Evolutionary conservation across 2,797 vertebrate species (phyloP).

Genomic region (Pygocentrus nattereri): DNA sequence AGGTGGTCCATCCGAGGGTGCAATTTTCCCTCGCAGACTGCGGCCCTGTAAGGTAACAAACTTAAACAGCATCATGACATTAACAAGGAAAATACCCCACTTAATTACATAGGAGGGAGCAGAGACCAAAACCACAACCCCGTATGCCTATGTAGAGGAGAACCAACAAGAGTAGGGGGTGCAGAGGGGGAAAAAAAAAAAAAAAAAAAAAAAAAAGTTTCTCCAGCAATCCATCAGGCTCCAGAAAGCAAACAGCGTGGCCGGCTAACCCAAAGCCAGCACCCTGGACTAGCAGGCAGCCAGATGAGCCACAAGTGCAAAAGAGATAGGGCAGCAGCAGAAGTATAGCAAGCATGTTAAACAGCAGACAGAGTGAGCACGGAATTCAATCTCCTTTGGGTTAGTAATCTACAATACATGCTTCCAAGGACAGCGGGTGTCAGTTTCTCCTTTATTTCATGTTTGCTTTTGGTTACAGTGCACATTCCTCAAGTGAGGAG

Average conservation of each 20-base stretch:
- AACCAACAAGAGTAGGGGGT: conserved; percentile 27
- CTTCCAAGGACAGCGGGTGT: conserved; percentile 58
- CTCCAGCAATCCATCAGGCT: conserved; percentile 67
- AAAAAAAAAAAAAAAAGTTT: conserved; percentile 48
- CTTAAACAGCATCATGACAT: conserved; percentile 56
- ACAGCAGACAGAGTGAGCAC: conserved; percentile 54
- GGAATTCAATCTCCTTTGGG: conserved; percentile 48
- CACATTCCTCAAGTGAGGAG: conserved; percentile 73
- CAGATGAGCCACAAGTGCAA: conserved; percentile 63
- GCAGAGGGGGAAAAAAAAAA: background rate
- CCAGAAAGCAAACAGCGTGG: conserved; percentile 64
- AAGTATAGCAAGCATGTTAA: conserved; percentile 36
- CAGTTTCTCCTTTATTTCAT: conserved; percentile 63
- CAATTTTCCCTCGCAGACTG: conserved; percentile 54
- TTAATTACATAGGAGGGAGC: conserved; percentile 58
- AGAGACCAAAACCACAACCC: conserved; percentile 57
- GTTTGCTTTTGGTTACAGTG: conserved; percentile 72
- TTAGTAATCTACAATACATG: conserved; percentile 34
- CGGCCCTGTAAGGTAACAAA: conserved; percentile 36
- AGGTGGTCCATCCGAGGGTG: conserved; percentile 65
- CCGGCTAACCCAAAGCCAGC: conserved; percentile 49
- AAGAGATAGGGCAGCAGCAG: conserved; percentile 8
- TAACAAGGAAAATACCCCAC: conserved; percentile 61
- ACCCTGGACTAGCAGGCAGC: conserved; percentile 56
- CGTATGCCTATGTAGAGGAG: conserved; percentile 26